Percentiles rank a stretch among this genome's conserved stretches.
These are phyloP conservation scores for Cottus gobio DNA, from an alignment of 2,113 vertebrate species.

Conservation along the genomic window DNA sequence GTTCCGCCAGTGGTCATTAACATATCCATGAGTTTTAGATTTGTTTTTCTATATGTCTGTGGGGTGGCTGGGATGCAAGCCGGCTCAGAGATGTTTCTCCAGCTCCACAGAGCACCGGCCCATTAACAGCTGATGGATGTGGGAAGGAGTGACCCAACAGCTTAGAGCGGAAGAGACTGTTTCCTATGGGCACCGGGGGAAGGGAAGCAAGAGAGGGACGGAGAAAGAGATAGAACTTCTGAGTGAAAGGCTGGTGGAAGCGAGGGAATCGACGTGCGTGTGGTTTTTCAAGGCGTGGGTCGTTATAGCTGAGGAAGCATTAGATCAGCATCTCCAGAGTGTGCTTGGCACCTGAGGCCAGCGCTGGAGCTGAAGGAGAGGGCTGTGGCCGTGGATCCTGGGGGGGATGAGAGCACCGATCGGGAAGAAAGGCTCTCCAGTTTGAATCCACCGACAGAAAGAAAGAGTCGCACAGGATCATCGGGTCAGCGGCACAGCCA, in stretches of 20 bases:
- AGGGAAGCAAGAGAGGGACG: conserved; percentile 24
- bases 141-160: conserved; percentile 76
- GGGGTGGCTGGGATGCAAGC: conserved; percentile 18
- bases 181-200: conserved; percentile 70
- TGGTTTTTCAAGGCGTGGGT: conserved; percentile 50
- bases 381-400: conserved; percentile 43
- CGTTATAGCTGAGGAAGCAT: conserved; percentile 75
- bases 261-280: conserved; percentile 45
- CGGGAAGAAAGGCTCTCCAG: conserved; percentile 41
- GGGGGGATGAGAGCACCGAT: conserved; percentile 37
- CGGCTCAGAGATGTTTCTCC: conserved; percentile 45
- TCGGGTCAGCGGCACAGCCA: conserved; percentile 41
- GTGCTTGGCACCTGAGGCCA: conserved; percentile 72
- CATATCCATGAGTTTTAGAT: conserved; percentile 35
- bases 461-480: conserved; percentile 38
- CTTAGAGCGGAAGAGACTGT: conserved; percentile 71
- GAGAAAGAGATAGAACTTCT: conserved; percentile 57
- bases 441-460: conserved; percentile 34
- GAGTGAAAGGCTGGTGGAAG: conserved; percentile 48
- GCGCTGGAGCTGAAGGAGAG: conserved; percentile 51
- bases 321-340: conserved; percentile 77
- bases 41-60: conserved; percentile 25
- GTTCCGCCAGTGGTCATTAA: conserved; percentile 48
- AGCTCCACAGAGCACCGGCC: conserved; percentile 54
- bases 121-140: conserved; percentile 84